Evolutionary conservation across 92 coral and sea anemone species (phyloP), one percentile per base, ranked within the genome.

Genomic region (Blastomussa wellsi): DNA sequence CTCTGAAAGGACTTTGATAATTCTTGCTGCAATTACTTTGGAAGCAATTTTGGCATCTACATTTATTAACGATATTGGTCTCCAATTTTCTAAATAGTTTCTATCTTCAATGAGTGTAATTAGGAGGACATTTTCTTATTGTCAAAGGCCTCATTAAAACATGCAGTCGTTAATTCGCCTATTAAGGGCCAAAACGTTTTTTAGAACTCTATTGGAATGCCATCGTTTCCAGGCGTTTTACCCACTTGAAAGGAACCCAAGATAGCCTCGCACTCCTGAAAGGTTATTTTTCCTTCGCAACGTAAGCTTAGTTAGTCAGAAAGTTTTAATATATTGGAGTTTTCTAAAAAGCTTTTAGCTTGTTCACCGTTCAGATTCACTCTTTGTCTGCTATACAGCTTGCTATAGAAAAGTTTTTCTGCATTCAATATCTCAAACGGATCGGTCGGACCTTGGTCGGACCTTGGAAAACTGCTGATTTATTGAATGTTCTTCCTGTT

Each of bases 341-440:
- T 53, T 67, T 59, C 47, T 28, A 72, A 42, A 70, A 49, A 15
- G 15, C 26, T 26, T 29, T 69, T 38, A 53, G 73, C 33, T 74
- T 35, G 19, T 35, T 71, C 86, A n/a, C 33, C 65, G 60, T 72
- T 66, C 66, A n/a, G 77, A 57, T n/a, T n/a, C n/a, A n/a, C n/a
- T n/a, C n/a, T n/a, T n/a, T n/a, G n/a, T n/a, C n/a, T n/a, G n/a
- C n/a, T 82, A 65, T n/a, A 75, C 67, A 74, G 36, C 82, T 69
- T 80, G 75, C 79, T 8, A 20, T 39, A 72, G 62, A 81, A 81
- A 87, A 75, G 36, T 16, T 80, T 87, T 74, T 71, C 49, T 81
- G 65, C 78, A 72, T 80, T 87, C 84, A 86, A 47, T 42, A 62
- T 81, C n/a, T 88, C 88, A 69, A 84, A 74, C 81, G 86, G 75